Base-by-base conservation (phyloP, 2,888 invertebrate species). In the Cerastis leucographa region DNA sequence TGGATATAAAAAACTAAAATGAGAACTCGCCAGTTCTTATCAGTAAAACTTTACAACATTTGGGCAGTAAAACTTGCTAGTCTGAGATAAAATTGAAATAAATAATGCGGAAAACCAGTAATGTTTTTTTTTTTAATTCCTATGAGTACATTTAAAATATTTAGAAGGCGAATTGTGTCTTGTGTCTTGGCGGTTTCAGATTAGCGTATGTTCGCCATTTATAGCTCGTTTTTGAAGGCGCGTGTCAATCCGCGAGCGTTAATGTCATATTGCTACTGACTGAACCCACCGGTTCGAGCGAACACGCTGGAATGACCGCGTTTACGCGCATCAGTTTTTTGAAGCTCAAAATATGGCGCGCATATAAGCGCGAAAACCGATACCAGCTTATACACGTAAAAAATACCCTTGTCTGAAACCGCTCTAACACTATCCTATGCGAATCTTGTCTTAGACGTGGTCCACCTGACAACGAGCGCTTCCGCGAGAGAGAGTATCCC, bases 401-500 rank as follows among this genome's bases (percentile, higher is more conserved):
- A 17, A 59, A 19, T 9, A 29, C 9, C 8, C 9, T 61, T 19
- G 17, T 61, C 35, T 61, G 35, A 9, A 35, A 61, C 11, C 35
- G 9, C 29, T 61, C 7, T 49, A 46, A 49, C 40, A 42, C 22
- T 29, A 17, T 35, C 3, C 1, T 76, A 59, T 61, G 17, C 61
- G n/a, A 40, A 69, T 71, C 0, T 74, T 74, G 6, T 71, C 35
- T 67, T 74, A 95, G 95, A 85, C 95, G 94, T 56, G 91, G 90
- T 51, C 94, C 93, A 59, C 93, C 93, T 3, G 95, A 95, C 65
- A 89, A 90, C 7, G 94, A 94, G 40, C 94, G 94, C 68, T 95
- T 90, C 89, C 90, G 90, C 6, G 95, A 95, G 80, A 93, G 92
- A 78, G 94, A 93, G 82, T 94, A 89, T 84, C 91, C 90, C 12